Percentiles rank a stretch among this genome's conserved stretches.
These are phyloP conservation scores for Lumbricus terrestris DNA, from an alignment of 2,888 invertebrate species.

Conservation along the genomic window DNA sequence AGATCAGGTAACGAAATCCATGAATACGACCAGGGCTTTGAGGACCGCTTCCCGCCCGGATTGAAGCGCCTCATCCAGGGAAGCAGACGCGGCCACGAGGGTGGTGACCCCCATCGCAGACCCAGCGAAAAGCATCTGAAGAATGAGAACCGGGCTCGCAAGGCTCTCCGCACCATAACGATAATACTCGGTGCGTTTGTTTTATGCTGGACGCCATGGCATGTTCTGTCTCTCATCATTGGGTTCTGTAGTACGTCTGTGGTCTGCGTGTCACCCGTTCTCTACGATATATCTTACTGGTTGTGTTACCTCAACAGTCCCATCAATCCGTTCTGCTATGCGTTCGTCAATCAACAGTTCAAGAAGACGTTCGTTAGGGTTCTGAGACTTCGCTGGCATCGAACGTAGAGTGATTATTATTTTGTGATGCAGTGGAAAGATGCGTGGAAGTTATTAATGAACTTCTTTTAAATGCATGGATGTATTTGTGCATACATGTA, in stretches of 20 bases:
- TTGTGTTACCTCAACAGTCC: constrained; percentile 79
- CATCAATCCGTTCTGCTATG: constrained; percentile 98
- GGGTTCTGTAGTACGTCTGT: constrained; percentile 79
- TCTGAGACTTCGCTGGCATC: constrained; percentile 77
- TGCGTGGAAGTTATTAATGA: no score
- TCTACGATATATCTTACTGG: constrained; percentile 59
- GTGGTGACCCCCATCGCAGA: neutral
- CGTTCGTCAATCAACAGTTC: constrained; percentile 97
- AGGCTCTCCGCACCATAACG: constrained; percentile 96
- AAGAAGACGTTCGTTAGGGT: constrained; percentile 97
- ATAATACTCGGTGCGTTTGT: constrained; percentile 96
- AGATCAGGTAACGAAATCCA: neutral
- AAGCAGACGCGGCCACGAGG: neutral
- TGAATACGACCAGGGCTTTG: neutral
- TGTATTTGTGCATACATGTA: no score
- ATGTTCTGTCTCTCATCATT: constrained; percentile 90
- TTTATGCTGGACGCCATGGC: constrained; percentile 98
- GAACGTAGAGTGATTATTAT: constrained; percentile 45
- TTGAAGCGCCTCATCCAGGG: neutral
- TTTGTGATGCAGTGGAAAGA: no score
- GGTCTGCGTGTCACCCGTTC: constrained; percentile 41
- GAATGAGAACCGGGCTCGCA: constrained; percentile 95
- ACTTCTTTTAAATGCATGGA: no score
- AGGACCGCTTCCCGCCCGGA: neutral
- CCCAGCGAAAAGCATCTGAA: constrained; percentile 17